These are phyloP conservation scores for Ochlodes sylvanus DNA, from an alignment of 2,888 invertebrate species.

Conservation along the genomic window DNA sequence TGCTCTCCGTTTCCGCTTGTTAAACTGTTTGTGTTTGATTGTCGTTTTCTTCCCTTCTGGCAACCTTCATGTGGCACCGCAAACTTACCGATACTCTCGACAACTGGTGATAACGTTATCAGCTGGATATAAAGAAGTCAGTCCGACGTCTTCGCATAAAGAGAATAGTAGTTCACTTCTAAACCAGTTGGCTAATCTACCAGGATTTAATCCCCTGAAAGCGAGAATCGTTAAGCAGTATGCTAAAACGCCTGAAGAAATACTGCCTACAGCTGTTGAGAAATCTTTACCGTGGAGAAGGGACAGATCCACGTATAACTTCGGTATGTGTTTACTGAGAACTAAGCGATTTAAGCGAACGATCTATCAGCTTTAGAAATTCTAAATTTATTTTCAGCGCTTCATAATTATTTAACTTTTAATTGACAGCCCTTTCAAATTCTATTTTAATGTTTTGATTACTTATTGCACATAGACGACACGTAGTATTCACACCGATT, in stretches of 20 bases:
- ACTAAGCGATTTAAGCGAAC: constrained; percentile 55
- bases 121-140: constrained; percentile 83
- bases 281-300: constrained; percentile 94
- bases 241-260: constrained; percentile 86
- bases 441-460: constrained; percentile 8
- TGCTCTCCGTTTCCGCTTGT: constrained; percentile 70
- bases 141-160: constrained; percentile 84
- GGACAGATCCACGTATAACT: constrained; percentile 89
- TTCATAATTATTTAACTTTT: constrained; percentile 15
- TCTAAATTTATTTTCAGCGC: constrained; percentile 49
- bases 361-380: constrained; percentile 60
- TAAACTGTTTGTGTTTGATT: constrained; percentile 77
- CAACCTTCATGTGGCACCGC: constrained; percentile 80
- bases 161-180: constrained; percentile 89
- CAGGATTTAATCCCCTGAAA: constrained; percentile 88
- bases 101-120: constrained; percentile 69
- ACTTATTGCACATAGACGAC: constrained; percentile 3
- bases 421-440: constrained; percentile 17
- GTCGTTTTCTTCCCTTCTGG: constrained; percentile 84
- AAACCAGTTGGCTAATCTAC: constrained; percentile 88
- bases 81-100: constrained; percentile 72
- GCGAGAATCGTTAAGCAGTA: constrained; percentile 89
- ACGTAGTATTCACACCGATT: constrained; percentile 16
- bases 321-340: constrained; percentile 86
- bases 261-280: constrained; percentile 91